Percentiles rank a stretch among this genome's conserved stretches.
Evolutionary conservation across 2,888 invertebrate species (phyloP).

Genomic region (Polietes domitor): DNA sequence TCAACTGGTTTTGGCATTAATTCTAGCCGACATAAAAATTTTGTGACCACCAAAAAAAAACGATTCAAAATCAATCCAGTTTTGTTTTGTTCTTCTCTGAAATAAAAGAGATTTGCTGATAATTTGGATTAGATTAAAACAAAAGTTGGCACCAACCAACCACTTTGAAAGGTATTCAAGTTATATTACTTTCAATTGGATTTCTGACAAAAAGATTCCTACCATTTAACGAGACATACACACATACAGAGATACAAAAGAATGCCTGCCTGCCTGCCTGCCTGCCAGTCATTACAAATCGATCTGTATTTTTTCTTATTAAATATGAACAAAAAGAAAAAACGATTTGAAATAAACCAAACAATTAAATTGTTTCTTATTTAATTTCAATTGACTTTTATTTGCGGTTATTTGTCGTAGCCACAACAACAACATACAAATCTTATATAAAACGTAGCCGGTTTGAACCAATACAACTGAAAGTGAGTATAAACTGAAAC

Average conservation of each 20-base stretch:
- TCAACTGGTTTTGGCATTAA: conserved; percentile 26
- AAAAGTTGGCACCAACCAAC: background rate
- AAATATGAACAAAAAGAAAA: conserved; percentile 29
- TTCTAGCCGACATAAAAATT: background rate
- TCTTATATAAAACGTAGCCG: conserved; percentile 35
- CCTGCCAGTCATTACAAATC: too few relatives aligned
- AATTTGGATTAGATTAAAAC: conserved; percentile 26
- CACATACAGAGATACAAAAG: background rate
- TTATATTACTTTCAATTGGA: conserved; percentile 58
- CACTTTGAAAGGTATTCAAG: conserved; percentile 47
- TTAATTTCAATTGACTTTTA: conserved; percentile 31
- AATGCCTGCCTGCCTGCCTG: background rate
- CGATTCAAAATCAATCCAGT: background rate
- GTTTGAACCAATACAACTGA: conserved; percentile 36
- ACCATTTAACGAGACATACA: background rate
- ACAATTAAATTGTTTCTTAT: background rate
- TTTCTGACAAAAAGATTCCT: background rate
- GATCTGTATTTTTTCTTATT: background rate
- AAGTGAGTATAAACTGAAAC: background rate
- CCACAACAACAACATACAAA: background rate
- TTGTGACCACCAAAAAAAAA: background rate
- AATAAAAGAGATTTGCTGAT: conserved; percentile 20
- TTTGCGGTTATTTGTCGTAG: conserved; percentile 16
- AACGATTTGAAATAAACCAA: background rate
- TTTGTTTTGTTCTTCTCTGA: background rate